Evolutionary conservation across 2,888 invertebrate genomes (phyloP).

Genomic region (Alsophila aescularia): DNA sequence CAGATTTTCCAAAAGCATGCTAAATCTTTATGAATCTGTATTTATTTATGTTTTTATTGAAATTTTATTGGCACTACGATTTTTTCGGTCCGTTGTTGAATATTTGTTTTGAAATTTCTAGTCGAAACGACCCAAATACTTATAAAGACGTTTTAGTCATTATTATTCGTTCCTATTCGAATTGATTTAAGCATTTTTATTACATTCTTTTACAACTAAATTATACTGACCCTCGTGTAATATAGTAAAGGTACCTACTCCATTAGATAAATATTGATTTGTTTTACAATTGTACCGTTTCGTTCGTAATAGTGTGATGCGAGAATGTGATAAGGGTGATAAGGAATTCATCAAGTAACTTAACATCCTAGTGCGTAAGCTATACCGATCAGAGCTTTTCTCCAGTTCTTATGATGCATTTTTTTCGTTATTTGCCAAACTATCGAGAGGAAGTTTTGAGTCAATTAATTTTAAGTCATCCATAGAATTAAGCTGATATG

Average conservation of each 20-base stretch:
- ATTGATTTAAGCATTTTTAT: slow-evolving; percentile 53
- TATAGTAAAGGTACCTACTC: slow-evolving; percentile 61
- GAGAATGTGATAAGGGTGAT: slow-evolving; percentile 64
- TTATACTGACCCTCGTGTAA: slow-evolving; percentile 59
- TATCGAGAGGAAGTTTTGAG: slow-evolving; percentile 65
- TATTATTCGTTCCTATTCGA: slow-evolving; percentile 71
- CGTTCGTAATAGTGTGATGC: slow-evolving; percentile 57
- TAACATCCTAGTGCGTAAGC: slow-evolving; percentile 70
- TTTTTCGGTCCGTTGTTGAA: slow-evolving; percentile 56
- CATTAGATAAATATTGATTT: slow-evolving; percentile 60
- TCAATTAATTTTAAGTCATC: slow-evolving; percentile 84
- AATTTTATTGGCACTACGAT: slow-evolving; percentile 57
- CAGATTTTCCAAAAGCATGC: slow-evolving; percentile 35
- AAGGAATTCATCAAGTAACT: slow-evolving; percentile 58
- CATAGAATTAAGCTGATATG: slow-evolving; percentile 70
- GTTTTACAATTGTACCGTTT: slow-evolving; percentile 48
- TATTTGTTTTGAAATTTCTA: slow-evolving; percentile 69
- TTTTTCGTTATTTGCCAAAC: slow-evolving; percentile 59
- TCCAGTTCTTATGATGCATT: slow-evolving; percentile 32
- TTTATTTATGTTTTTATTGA: slow-evolving; percentile 39
- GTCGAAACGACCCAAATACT: slow-evolving; percentile 77
- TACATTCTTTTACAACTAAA: slow-evolving; percentile 46
- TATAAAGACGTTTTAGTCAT: slow-evolving; percentile 63
- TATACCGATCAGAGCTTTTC: slow-evolving; percentile 49
- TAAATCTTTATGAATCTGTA: slow-evolving; percentile 55